These are phyloP conservation scores for Echinarachnius parma DNA, from an alignment of 53 echinoderm and acorn worm species.

Conservation along the genomic window DNA sequence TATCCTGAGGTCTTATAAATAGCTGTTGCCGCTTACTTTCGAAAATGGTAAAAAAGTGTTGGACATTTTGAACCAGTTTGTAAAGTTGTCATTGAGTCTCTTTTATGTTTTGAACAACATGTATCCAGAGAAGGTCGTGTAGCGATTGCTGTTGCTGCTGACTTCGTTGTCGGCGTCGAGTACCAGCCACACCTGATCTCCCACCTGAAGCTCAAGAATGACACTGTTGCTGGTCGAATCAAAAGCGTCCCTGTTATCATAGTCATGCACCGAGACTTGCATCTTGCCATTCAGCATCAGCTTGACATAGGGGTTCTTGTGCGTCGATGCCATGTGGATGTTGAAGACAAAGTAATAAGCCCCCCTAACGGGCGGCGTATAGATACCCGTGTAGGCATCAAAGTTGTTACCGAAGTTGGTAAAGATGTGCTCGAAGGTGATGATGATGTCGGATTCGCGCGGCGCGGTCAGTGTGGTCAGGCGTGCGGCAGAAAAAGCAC, in stretches of 20 bases:
- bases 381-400: constrained; percentile 68
- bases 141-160: constrained; percentile 82
- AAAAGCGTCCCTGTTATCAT: constrained; percentile 84
- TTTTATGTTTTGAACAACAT: constrained; percentile 66
- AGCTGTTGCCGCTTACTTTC: no score
- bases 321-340: constrained; percentile 84
- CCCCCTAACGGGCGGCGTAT: constrained; percentile 57
- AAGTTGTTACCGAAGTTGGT: constrained; percentile 69
- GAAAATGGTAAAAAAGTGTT: no score
- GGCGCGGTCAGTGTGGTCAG: constrained; percentile 67
- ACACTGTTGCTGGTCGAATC: constrained; percentile 86
- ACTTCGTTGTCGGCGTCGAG: constrained; percentile 81
- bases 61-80: no score
- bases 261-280: constrained; percentile 82
- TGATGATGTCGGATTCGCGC: constrained; percentile 52
- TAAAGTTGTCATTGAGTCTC: constrained; percentile 12
- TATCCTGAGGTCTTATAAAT: no score
- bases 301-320: constrained; percentile 90
- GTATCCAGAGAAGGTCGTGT: constrained; percentile 87
- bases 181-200: constrained; percentile 77
- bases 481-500: constrained; percentile 74
- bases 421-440: constrained; percentile 71
- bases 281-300: constrained; percentile 83
- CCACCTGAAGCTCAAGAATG: constrained; percentile 54
- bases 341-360: constrained; percentile 80